Conservation (phyloP, 1,140 invertebrate genomes). For the Heterodera carotae region DNA sequence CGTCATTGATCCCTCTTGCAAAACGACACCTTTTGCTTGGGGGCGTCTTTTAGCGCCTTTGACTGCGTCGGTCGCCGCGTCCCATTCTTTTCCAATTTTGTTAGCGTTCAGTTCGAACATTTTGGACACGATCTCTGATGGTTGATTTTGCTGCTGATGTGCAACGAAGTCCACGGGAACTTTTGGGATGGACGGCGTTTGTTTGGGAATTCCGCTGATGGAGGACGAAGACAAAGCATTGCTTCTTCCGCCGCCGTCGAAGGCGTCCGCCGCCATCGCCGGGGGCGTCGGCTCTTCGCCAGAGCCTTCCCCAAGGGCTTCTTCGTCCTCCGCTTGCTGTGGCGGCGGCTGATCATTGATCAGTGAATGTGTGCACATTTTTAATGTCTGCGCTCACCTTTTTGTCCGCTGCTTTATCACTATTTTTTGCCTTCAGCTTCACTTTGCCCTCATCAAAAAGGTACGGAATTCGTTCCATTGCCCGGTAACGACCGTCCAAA, state of each 20-base stretch:
- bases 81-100: background rate
- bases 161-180: conserved; percentile 32
- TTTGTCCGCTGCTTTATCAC: background rate
- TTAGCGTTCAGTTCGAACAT: conserved; percentile 23
- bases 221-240: conserved; percentile 4
- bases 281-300: too few relatives aligned
- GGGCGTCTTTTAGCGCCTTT: background rate
- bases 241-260: too few relatives aligned
- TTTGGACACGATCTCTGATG: conserved; percentile 18
- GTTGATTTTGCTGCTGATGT: background rate
- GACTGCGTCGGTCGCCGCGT: background rate
- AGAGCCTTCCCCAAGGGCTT: background rate
- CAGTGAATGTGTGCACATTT: too few relatives aligned
- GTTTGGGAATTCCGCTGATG: conserved; percentile 38
- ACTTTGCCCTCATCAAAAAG: conserved; percentile 29
- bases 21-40: background rate
- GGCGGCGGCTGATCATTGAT: background rate
- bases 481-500: conserved; percentile 23
- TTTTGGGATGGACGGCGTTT: conserved; percentile 40
- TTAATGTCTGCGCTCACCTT: too few relatives aligned
- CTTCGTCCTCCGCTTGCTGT: background rate
- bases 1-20: background rate
- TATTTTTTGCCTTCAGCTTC: conserved; percentile 1
- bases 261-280: too few relatives aligned
- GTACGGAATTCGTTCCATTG: conserved; percentile 30